Evolutionary conservation across 2,888 invertebrate genomes (phyloP).

Genomic region (Pollenia griseotomentosa): DNA sequence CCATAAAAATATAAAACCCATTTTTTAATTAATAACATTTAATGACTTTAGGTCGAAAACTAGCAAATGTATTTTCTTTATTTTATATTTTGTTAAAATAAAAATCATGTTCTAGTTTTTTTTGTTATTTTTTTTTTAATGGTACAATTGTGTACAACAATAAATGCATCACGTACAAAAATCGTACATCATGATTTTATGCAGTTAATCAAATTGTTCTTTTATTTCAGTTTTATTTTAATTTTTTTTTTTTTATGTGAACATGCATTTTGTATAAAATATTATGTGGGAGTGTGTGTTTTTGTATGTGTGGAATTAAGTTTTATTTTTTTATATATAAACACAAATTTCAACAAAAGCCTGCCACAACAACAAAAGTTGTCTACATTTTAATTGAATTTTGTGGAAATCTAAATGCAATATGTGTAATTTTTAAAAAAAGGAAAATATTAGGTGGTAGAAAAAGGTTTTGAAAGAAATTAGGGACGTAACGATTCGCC

Average conservation of each 20-base stretch:
- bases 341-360: constrained; percentile 35
- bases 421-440: constrained; percentile 1
- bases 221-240: constrained; percentile 31
- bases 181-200: constrained; percentile 62
- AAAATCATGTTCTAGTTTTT: constrained; percentile 43
- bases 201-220: constrained; percentile 61
- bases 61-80: not conserved
- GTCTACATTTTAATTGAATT: constrained; percentile 48
- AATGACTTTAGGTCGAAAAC: constrained; percentile 30
- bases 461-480: not conserved
- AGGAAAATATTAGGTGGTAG: not conserved
- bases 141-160: constrained; percentile 47
- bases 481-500: no score
- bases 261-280: constrained; percentile 38
- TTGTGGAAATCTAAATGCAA: constrained; percentile 37
- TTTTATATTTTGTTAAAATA: not conserved
- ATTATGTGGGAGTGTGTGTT: not conserved
- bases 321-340: constrained; percentile 1
- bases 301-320: not conserved
- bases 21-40: constrained; percentile 24
- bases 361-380: constrained; percentile 29
- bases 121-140: constrained; percentile 38
- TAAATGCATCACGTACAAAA: constrained; percentile 59
- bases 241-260: constrained; percentile 25
- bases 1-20: not conserved